Evolutionary conservation across 2,888 invertebrate genomes (phyloP), one percentile per base, ranked within the genome.

Genomic region (Tetheella fluctuosa): DNA sequence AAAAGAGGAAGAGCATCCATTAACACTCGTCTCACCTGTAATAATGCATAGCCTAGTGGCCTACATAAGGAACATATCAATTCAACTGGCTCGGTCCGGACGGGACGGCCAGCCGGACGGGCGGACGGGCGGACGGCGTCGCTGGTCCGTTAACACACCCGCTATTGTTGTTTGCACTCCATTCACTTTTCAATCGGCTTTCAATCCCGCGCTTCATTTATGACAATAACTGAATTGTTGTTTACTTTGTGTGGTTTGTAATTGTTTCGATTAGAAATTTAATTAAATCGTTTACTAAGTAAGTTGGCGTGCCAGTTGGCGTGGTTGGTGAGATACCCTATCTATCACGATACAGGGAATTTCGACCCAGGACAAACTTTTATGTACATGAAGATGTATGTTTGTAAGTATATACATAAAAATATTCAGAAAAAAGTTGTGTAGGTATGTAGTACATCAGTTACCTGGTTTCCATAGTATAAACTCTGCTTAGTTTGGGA

Each of bases 191-290:
- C 70, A 72, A 73, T 77, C 68, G 67, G 52, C 8, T 76, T 77
- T 69, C 79, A 72, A 74, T 79, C 71, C 68, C 64, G 66, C 71
- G 67, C 67, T 79, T 75, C 73, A 75, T 79, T 77, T 77, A 68
- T 65, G 66, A 57, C 71, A 59, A 67, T 72, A 69, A 20, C 48
- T 8, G 48, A 7, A 0, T 20, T 20, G 48, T 48, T 48, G 48
- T 20, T 48, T 10, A 20, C 48, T 8, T 48, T 20, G 48, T 48
- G 48, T 20, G n/a, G n/a, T n/a, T n/a, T n/a, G n/a, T n/a, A n/a
- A n/a, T 48, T 48, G 20, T 48, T 20, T 20, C n/a, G n/a, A n/a
- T n/a, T 4, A 15, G n/a, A 15, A 6, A 4, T 4, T 39, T 39
- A 2, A 39, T n/a, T n/a, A n/a, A n/a, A n/a, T n/a, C n/a, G n/a